A percentile compares a stretch with the other conserved stretches of the same genome.
Evolutionary conservation across 2,888 invertebrate species (phyloP).

Genomic region (Carcina quercana): DNA sequence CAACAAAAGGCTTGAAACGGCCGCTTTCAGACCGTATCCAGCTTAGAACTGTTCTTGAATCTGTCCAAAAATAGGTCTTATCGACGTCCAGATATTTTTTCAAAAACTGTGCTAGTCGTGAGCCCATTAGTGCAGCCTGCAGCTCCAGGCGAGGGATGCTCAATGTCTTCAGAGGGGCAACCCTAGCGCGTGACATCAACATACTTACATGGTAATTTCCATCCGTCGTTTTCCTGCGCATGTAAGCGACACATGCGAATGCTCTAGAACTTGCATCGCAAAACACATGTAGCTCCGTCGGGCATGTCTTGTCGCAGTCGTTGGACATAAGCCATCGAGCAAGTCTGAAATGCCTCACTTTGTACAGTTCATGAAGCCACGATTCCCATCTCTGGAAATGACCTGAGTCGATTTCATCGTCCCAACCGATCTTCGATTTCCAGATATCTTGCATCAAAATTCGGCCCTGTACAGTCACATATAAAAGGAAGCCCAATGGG

Average conservation of each 20-base stretch:
- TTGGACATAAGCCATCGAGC: background rate
- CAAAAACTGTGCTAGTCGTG: background rate
- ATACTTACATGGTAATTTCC: too few species aligned
- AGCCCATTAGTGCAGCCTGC: background rate
- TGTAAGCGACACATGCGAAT: background rate
- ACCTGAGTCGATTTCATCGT: background rate
- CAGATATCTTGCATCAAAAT: background rate
- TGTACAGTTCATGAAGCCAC: too few species aligned
- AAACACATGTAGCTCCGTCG: background rate
- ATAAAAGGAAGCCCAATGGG: background rate
- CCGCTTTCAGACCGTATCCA: background rate
- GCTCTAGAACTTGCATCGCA: background rate
- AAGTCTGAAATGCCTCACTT: background rate
- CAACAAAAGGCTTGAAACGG: background rate
- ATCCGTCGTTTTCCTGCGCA: background rate
- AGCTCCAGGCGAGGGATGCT: background rate
- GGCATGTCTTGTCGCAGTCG: background rate
- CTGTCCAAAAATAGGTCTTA: background rate
- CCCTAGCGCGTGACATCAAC: too few species aligned
- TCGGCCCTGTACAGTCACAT: background rate
- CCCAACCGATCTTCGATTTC: too few species aligned
- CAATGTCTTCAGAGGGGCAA: background rate
- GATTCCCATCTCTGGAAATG: too few species aligned
- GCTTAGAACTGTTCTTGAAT: background rate
- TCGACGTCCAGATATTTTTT: background rate